Conservation (phyloP, 2,113 vertebrate species). For the Urocynchramus pylzowi region DNA sequence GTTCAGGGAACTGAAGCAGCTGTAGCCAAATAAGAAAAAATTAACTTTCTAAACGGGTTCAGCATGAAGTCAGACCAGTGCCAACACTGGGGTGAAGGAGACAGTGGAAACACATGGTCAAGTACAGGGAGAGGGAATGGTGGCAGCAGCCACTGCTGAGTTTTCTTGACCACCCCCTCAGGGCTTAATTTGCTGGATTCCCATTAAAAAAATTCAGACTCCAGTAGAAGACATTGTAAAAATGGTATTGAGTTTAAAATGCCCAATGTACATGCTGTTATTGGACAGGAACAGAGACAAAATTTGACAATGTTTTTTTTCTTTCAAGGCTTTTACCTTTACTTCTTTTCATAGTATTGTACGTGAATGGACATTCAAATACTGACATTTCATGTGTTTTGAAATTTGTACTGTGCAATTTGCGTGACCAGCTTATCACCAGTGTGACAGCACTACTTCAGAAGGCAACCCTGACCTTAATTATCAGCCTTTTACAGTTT, state of each 20-base stretch:
- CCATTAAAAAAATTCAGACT: background rate
- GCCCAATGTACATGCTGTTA: background rate
- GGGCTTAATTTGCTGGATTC: background rate
- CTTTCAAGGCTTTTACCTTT: background rate
- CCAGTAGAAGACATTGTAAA: background rate
- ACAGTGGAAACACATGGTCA: background rate
- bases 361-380: background rate
- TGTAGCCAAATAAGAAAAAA: conserved; percentile 1
- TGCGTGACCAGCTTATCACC: background rate
- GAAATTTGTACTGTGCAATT: background rate
- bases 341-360: background rate
- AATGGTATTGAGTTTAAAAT: background rate
- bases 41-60: background rate
- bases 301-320: background rate
- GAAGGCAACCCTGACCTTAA: background rate
- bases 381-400: background rate
- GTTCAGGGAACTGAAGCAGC: background rate
- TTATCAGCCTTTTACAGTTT: background rate
- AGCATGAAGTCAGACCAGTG: background rate
- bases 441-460: background rate
- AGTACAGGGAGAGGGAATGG: background rate
- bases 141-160: background rate
- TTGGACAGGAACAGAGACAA: background rate
- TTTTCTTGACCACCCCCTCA: background rate
- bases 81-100: background rate